Evolutionary conservation across 1,140 invertebrate species (phyloP), one percentile per base, ranked within the genome.

Genomic region (Drosophila virilis): DNA sequence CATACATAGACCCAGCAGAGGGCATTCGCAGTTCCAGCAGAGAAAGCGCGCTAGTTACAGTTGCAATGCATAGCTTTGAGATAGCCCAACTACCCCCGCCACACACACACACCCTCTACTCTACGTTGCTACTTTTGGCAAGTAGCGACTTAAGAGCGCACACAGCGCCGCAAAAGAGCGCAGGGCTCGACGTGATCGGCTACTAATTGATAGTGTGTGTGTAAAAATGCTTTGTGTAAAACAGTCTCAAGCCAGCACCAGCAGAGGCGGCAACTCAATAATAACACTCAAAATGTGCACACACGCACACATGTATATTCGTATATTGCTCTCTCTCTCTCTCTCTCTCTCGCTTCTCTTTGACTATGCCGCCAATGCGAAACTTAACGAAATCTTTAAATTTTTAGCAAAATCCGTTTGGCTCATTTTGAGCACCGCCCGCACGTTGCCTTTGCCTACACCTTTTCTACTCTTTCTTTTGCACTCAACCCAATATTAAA

Each of bases 41-140:
- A 86, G 82, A 85, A 85, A 85, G 82, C 83, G 72, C 72, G 67
- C 75, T 82, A 82, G 83, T 82, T 85, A 85, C 82, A 82, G 71
- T 85, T 85, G 77, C 80, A 83, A 62, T 79, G 51, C 43, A 55
- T 60, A 61, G 62, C 55, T 74, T 78, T 76, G 69, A 71, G 77
- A 17, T 17, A 2, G 0, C 17, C 32, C 22, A 51, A 1, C 42
- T 12, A 6, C 13, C 2, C 28, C 22, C 38, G 3, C n/a, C 15
- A 7, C 12, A 45, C 15, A 7, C 12, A 45, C 42, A 45, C 42
- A 15, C 10, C 8, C 10, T 1, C 8, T n/a, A n/a, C n/a, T 33
- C 6, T 8, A 4, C 4, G 17, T 8, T 32, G 15, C 46, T 50
- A 67, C 59, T 58, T 58, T 67, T 45, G 50, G 65, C 22, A 42